These are phyloP conservation scores for Betta splendens DNA, from an alignment of 2,797 vertebrate species.

Conservation along the genomic window DNA sequence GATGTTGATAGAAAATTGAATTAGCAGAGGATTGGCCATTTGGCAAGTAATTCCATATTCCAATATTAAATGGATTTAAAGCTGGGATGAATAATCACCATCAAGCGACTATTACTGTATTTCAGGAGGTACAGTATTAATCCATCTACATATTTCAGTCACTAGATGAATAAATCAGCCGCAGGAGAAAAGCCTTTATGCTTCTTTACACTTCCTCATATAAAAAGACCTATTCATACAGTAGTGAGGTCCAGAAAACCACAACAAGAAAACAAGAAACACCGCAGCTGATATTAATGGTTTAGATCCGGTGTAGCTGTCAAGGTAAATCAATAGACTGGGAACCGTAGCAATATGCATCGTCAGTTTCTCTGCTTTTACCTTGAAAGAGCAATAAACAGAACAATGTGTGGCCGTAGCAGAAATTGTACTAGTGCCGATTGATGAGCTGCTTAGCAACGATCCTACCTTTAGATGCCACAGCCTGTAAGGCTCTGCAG, in stretches of 20 bases:
- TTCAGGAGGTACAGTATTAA: constrained; percentile 40
- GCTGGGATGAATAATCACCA: constrained; percentile 46
- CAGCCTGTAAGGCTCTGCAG: constrained; percentile 62
- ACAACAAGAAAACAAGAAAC: too few species aligned
- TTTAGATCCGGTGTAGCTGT: neutral
- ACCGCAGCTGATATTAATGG: constrained; percentile 18
- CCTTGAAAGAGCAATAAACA: constrained; percentile 38
- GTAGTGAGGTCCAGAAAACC: too few species aligned
- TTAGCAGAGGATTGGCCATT: neutral
- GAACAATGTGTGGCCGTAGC: constrained; percentile 40
- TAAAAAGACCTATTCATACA: too few species aligned
- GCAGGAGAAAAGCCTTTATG: too few species aligned
- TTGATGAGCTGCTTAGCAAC: constrained; percentile 36
- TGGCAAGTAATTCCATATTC: neutral
- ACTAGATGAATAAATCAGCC: too few species aligned
- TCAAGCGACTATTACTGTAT: constrained; percentile 16
- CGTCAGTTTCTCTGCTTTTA: constrained; percentile 8
- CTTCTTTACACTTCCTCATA: too few species aligned
- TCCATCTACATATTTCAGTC: constrained; percentile 63
- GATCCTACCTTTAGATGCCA: constrained; percentile 67
- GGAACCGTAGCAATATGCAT: neutral
- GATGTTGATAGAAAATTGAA: constrained; percentile 7
- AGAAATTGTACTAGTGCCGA: constrained; percentile 28
- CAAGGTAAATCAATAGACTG: neutral
- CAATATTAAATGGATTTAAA: constrained; percentile 6